Conservation (phyloP, 2,113 vertebrate species). For the Tretioscincus oriximinensis region DNA sequence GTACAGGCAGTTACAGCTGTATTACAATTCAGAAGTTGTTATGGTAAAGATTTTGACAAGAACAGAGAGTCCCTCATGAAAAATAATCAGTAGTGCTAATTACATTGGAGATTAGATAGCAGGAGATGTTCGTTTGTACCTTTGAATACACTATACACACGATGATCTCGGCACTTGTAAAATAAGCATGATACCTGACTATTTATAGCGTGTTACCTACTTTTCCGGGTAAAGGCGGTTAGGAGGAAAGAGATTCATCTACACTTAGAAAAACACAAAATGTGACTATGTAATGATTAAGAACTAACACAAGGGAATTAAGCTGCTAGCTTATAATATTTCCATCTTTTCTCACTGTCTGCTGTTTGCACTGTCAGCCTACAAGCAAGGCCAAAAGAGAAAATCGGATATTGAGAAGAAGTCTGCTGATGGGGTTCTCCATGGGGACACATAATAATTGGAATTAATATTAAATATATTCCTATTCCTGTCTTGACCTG, state of each 20-base stretch:
- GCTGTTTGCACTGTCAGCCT: constrained; percentile 44
- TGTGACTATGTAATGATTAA: neutral
- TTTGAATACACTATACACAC: constrained; percentile 32
- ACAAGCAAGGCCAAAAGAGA: constrained; percentile 49
- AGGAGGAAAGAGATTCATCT: constrained; percentile 40
- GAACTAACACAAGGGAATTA: constrained; percentile 42
- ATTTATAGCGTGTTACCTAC: constrained; percentile 29
- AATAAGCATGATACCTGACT: constrained; percentile 45
- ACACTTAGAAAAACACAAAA: constrained; percentile 29
- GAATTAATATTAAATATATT: no score
- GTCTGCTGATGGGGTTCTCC: no score
- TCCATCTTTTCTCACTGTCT: constrained; percentile 31
- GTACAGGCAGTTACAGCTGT: constrained; percentile 56
- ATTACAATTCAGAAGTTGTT: constrained; percentile 70
- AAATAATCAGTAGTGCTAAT: constrained; percentile 68
- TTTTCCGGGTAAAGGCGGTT: neutral
- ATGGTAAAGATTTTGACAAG: constrained; percentile 71
- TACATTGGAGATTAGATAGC: constrained; percentile 60
- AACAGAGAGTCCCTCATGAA: constrained; percentile 68
- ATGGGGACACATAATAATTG: no score
- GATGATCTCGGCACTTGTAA: constrained; percentile 43
- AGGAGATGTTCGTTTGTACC: constrained; percentile 43
- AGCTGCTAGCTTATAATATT: constrained; percentile 22
- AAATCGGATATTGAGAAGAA: constrained; percentile 38
- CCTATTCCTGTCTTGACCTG: no score